Conservation (phyloP, 2,888 invertebrate genomes). For the Cantharis rufa region DNA sequence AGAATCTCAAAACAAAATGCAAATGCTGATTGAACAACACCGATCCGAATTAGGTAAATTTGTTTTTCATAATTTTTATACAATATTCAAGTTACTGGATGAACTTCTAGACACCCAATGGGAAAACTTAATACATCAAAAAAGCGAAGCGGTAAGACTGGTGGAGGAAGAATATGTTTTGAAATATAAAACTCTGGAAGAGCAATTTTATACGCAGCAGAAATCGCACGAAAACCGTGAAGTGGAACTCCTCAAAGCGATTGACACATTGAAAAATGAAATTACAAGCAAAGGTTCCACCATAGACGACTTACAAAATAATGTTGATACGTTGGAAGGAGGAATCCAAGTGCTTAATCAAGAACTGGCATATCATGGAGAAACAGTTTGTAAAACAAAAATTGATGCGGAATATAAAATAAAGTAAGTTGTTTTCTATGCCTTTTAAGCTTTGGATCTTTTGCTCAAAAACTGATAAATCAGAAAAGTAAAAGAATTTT, state of each 20-base stretch:
- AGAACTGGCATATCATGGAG: slow-evolving; percentile 52
- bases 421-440: slow-evolving; percentile 49
- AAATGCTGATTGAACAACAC: slow-evolving; percentile 62
- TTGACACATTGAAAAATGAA: slow-evolving; percentile 53
- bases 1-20: slow-evolving; percentile 55
- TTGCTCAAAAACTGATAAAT: background rate
- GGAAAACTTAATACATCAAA: slow-evolving; percentile 66
- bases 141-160: slow-evolving; percentile 63
- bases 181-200: slow-evolving; percentile 55
- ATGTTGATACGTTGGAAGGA: slow-evolving; percentile 55
- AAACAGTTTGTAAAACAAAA: slow-evolving; percentile 48
- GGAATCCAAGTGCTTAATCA: slow-evolving; percentile 55
- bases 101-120: slow-evolving; percentile 62
- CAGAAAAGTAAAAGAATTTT: background rate
- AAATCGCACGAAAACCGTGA: slow-evolving; percentile 53
- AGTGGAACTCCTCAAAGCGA: slow-evolving; percentile 53
- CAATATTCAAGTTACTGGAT: background rate
- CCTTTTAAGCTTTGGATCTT: background rate
- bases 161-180: slow-evolving; percentile 66
- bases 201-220: slow-evolving; percentile 54
- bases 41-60: slow-evolving; percentile 63
- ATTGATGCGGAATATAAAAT: slow-evolving; percentile 54
- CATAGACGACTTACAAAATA: slow-evolving; percentile 54
- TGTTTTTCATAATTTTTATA: background rate
- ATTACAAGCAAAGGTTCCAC: slow-evolving; percentile 50